Conservation (phyloP, 2,797 vertebrate species). For the Harpagifer antarcticus region DNA sequence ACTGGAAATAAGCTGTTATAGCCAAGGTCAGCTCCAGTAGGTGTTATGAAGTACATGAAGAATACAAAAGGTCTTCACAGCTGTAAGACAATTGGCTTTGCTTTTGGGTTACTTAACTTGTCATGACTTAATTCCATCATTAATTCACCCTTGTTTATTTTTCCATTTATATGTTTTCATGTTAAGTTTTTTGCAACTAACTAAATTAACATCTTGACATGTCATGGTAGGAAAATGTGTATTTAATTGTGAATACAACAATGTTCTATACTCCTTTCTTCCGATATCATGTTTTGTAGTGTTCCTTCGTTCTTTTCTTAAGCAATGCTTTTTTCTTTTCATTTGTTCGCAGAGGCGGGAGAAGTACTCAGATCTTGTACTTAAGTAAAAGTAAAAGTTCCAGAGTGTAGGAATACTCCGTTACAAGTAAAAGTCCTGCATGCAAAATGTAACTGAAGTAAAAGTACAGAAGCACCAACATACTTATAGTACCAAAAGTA, state of each 20-base stretch:
- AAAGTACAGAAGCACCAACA: no score
- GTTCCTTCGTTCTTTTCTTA: neutral
- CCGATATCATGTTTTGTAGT: neutral
- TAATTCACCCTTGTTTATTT: neutral
- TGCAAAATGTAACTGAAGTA: no score
- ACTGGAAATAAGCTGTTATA: conserved; percentile 15
- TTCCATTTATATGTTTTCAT: neutral
- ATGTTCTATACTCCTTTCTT: neutral
- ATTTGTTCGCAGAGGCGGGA: neutral
- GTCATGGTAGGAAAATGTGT: neutral
- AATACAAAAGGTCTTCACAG: neutral
- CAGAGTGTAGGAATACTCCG: no score
- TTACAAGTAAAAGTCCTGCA: no score
- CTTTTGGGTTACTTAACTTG: neutral
- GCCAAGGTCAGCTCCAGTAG: neutral
- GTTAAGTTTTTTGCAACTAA: neutral
- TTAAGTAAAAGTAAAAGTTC: no score
- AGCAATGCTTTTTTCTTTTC: neutral
- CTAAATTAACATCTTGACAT: neutral
- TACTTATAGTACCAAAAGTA: no score
- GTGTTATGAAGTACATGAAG: neutral
- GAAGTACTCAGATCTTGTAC: no score
- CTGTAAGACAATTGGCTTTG: neutral
- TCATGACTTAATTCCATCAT: no score
- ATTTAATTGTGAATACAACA: neutral